Evolutionary conservation across 2,797 vertebrate genomes (phyloP).

Genomic region (Coccyzus lansbergi): DNA sequence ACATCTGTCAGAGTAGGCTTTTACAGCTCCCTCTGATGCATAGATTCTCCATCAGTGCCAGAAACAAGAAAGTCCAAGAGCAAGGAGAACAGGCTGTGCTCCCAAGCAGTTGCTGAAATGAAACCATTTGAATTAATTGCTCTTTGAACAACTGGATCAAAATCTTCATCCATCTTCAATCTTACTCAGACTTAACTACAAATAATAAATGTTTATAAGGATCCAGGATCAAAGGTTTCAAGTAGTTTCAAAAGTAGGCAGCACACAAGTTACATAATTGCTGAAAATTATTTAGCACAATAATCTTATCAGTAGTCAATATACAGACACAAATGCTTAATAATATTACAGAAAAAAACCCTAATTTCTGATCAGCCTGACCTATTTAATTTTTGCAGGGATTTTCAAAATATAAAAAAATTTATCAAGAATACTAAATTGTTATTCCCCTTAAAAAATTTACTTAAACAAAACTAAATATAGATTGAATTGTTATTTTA

Average conservation of each 20-base stretch:
- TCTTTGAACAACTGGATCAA: background rate
- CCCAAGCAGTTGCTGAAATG: background rate
- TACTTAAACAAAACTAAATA: background rate
- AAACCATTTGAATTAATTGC: background rate
- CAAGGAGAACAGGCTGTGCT: background rate
- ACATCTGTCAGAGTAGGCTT: background rate
- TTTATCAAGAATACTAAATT: background rate
- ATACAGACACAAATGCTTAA: background rate
- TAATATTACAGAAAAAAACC: background rate
- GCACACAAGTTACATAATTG: background rate
- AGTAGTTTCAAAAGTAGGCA: background rate
- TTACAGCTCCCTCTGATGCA: background rate
- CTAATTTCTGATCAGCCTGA: background rate
- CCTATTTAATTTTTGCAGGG: background rate
- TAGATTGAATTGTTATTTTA: background rate
- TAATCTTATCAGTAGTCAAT: background rate
- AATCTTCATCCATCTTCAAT: background rate
- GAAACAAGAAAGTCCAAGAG: background rate
- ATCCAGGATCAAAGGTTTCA: background rate
- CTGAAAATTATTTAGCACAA: background rate
- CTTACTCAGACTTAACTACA: background rate
- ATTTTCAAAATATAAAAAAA: background rate
- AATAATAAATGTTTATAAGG: background rate
- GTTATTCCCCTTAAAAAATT: background rate
- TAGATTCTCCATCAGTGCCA: background rate